These are phyloP conservation scores for Varroa destructor DNA, from an alignment of 1,140 invertebrate genomes.

Conservation along the genomic window DNA sequence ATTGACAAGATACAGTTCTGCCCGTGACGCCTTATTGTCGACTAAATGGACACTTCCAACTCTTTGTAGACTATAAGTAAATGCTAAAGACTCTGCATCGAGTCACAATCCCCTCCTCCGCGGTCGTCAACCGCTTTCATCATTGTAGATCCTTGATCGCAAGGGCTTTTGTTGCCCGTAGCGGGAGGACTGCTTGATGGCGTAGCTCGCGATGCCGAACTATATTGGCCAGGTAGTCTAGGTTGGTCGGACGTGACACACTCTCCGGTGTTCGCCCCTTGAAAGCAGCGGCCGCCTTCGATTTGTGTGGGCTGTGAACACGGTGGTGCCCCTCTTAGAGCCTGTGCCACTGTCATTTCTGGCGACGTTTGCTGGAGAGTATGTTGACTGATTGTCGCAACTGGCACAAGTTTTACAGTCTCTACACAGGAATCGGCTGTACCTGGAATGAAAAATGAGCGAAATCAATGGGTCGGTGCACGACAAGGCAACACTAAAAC, in stretches of 20 bases:
- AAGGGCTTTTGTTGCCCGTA: not conserved
- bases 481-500: too few relatives aligned
- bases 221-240: not conserved
- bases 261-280: not conserved
- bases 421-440: constrained; percentile 19
- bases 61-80: constrained; percentile 28
- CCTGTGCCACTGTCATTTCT: too few relatives aligned
- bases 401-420: constrained; percentile 9
- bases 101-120: constrained; percentile 27
- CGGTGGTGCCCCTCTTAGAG: too few relatives aligned
- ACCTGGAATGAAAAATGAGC: not conserved
- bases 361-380: not conserved
- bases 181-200: constrained; percentile 5
- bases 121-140: constrained; percentile 25
- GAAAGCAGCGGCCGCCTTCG: not conserved
- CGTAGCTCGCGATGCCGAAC: not conserved
- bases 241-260: not conserved
- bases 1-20: too few relatives aligned
- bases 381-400: constrained; percentile 2
- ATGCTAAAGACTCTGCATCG: constrained; percentile 28
- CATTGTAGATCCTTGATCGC: not conserved
- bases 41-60: constrained; percentile 27
- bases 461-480: too few relatives aligned
- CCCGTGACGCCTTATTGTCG: not conserved
- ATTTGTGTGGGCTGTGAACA: too few relatives aligned